Evolutionary conservation across 2,797 vertebrate genomes (phyloP), one percentile per base, ranked within the genome.

Genomic region (Knipowitschia caucasica): DNA sequence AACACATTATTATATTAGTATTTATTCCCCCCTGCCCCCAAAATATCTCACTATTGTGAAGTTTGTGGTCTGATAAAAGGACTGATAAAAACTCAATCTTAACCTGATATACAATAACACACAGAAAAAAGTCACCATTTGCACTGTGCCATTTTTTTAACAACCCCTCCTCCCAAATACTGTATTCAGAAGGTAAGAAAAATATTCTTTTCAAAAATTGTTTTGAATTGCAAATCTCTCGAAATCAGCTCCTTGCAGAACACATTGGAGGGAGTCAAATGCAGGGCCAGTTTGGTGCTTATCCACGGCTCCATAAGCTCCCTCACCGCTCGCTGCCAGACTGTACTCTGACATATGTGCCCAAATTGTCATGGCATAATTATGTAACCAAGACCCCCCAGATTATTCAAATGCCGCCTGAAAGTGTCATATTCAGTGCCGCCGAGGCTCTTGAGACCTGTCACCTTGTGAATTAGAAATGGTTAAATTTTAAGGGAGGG

Each of bases 171-270:
- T 86, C 68, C 72, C 62, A 68, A 84, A 88, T 88, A 86, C 69
- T 73, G 72, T 87, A 89, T 86, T 92, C 89, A 91, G 89, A 86
- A 89, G 83, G 59, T 55, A 52, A 70, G 80, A 84, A 84, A 83
- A 84, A 82, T 79, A 86, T 86, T 82, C 82, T 80, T 89, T 85
- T 75, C 70, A 85, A 88, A 86, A 85, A 82, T 80, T 81, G 85
- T 90, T 92, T 89, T 89, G 87, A 90, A 89, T 90, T 92, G 89
- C 88, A 90, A 91, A 92, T 90, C 73, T 83, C 5, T 62, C 71
- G 74, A 89, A 91, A 89, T 88, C 85, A 85, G 78, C 72, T 62
- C 70, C 80, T 72, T 56, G 73, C 81, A 83, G 85, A 83, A 81
- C 74, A 64, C 61, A 65, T 74, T 67, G 55, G 64, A 53, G 50